Evolutionary conservation across 1,140 invertebrate species (phyloP).

Genomic region (Drusus annulatus): DNA sequence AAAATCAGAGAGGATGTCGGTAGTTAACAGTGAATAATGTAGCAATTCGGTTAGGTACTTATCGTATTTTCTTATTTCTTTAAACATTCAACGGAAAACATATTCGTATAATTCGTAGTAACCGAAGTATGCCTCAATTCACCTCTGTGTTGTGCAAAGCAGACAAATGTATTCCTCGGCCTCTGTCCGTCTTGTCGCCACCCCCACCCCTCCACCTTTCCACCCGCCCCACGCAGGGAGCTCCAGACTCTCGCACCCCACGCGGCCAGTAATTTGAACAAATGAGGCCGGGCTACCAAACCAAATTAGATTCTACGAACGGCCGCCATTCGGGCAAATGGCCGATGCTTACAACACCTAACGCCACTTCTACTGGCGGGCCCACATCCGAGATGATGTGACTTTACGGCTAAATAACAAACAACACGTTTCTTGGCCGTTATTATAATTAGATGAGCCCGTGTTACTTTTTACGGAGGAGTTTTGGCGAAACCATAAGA

Average conservation of each 20-base stretch:
- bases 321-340: conserved; percentile 30
- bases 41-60: no score
- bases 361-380: no score
- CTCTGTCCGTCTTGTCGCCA: not conserved
- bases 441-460: no score
- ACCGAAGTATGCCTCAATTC: no score
- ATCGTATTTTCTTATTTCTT: no score
- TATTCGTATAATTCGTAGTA: no score
- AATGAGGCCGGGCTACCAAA: conserved; percentile 66
- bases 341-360: conserved; percentile 3
- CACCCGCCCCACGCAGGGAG: not conserved
- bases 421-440: no score
- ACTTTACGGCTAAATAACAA: not conserved
- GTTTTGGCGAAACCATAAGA: no score
- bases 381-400: not conserved
- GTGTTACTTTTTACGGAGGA: no score
- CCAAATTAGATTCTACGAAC: conserved; percentile 66
- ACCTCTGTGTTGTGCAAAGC: not conserved
- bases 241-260: conserved; percentile 40
- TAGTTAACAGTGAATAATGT: no score
- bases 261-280: conserved; percentile 66
- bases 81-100: no score
- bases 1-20: no score
- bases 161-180: not conserved
- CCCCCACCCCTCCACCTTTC: not conserved